phyloP scores from a whole-genome alignment of 1,140 invertebrate species.

The Wiebesia pumilae region DNA sequence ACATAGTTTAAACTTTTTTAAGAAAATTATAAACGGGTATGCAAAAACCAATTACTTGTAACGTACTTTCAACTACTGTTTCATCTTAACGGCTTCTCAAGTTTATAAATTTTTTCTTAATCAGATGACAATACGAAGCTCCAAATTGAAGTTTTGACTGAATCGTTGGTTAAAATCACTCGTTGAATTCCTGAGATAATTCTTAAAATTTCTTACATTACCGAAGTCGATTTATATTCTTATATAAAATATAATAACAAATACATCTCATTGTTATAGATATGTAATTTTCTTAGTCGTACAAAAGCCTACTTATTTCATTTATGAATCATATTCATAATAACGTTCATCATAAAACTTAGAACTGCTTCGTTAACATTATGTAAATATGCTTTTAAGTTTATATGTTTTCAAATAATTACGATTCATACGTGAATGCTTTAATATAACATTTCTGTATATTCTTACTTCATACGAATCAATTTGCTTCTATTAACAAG shows the following conservation, averaged over 20 bases:
- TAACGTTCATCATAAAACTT: not conserved
- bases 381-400: not conserved
- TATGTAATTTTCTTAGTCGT: not conserved
- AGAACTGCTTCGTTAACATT: not conserved
- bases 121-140: not conserved
- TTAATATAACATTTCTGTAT: constrained; percentile 42
- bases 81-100: not conserved
- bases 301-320: not conserved
- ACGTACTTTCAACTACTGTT: not conserved
- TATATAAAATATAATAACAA: constrained; percentile 1
- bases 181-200: not conserved
- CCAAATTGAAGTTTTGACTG: not conserved
- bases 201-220: not conserved
- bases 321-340: not conserved
- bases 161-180: not conserved
- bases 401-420: not conserved
- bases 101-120: not conserved
- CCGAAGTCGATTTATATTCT: not conserved
- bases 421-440: not conserved
- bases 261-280: not conserved
- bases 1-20: no score
- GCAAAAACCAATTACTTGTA: not conserved
- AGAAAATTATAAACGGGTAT: not conserved
- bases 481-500: constrained; percentile 31
- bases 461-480: constrained; percentile 49